Evolutionary conservation across 1,140 invertebrate genomes (phyloP), one percentile per base, ranked within the genome.

Genomic region (Penaeus japonicus): DNA sequence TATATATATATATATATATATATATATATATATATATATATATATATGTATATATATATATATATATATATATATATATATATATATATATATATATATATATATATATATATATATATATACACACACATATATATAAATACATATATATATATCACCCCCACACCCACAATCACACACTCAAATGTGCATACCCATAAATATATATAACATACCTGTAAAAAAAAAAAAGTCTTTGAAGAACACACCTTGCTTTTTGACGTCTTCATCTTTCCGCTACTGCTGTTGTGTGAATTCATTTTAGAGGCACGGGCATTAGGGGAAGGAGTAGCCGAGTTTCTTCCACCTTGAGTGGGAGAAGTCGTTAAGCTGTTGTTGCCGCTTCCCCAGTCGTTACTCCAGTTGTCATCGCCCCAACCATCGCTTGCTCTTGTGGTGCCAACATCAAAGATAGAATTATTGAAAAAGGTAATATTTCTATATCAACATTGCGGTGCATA

Each of bases 361-460:
- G 75, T 62, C 22, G 77, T 35, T 20, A 79, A 57, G 84, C 84
- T 86, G 77, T 80, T 86, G 75, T 86, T 86, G 10, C 70, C 70
- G 3, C 35, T 73, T 30, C 84, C 84, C 84, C 84, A 86, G 57
- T 86, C 84, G 53, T 54, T 86, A 20, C 75, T 86, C 84, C 84
- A 86, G 5, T 57, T 79, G 75, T 86, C 84, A 80, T 86, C 84
- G 18, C 84, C 84, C 84, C 84, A 86, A 12, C 84, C 77, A 86
- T 86, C 84, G 80, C 62, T 80, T 35, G 55, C 62, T 62, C 84
- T 86, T 30, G 27, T 1, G n/a, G 17, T 54, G 35, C 47, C 47
- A 47, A 47, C 47, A 47, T 7, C 47, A 47, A 47, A 47, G 5
- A 47, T 1, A 47, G 39, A 39, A 10, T 47, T 47, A 47, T 0